phyloP scores from a whole-genome alignment of 2,888 invertebrate species.

The Lasiommata megera region DNA sequence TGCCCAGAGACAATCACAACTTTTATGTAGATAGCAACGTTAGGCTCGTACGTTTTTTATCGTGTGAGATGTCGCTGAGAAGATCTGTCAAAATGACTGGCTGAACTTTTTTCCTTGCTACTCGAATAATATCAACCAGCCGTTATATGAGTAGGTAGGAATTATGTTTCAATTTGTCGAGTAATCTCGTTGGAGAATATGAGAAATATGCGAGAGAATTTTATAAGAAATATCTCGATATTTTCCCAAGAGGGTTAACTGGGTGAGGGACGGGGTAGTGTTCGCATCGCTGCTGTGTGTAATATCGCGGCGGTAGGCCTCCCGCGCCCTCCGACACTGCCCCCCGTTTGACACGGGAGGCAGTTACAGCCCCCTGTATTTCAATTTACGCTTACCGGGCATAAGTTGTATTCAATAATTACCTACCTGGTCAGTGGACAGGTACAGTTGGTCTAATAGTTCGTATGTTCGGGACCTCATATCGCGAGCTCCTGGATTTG shows the following conservation, averaged over 20 bases:
- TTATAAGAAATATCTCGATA: background rate
- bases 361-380: slow-evolving; percentile 16
- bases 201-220: background rate
- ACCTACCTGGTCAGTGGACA: background rate
- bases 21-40: too few species aligned
- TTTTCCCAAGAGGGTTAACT: background rate
- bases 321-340: background rate
- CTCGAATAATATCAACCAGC: too few species aligned
- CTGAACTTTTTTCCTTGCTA: too few species aligned
- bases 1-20: too few species aligned
- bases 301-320: slow-evolving; percentile 5
- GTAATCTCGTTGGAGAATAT: background rate
- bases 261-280: background rate
- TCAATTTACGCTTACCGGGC: background rate
- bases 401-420: background rate
- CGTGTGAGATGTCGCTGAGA: too few species aligned
- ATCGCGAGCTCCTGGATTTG: too few species aligned
- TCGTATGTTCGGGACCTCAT: too few species aligned
- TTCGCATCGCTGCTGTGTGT: slow-evolving; percentile 8
- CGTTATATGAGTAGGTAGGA: background rate
- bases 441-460: too few species aligned
- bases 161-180: background rate
- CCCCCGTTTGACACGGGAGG: background rate
- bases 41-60: too few species aligned
- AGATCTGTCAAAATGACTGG: too few species aligned